phyloP scores from a whole-genome alignment of 2,113 vertebrate species.

The Emydura subglobosa region DNA sequence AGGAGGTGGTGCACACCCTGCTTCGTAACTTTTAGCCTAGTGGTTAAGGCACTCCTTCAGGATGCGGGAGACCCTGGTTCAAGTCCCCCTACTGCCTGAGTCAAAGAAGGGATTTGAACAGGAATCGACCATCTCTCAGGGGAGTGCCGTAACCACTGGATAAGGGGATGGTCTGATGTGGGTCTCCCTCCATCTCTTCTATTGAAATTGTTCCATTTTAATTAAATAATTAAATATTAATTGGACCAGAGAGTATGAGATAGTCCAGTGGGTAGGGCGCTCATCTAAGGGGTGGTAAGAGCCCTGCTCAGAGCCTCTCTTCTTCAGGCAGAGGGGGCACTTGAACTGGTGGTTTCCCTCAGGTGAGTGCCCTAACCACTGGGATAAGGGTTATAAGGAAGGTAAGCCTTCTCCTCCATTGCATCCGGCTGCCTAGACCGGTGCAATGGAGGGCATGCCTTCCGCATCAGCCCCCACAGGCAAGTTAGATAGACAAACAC shows the following conservation, averaged over 20 bases:
- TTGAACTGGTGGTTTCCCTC: neutral
- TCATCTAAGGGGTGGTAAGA: neutral
- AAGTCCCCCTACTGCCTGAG: neutral
- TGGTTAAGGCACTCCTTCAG: neutral
- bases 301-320: neutral
- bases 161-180: neutral
- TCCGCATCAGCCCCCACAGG: too few relatives aligned
- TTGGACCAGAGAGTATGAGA: neutral
- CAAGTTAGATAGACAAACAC: too few relatives aligned
- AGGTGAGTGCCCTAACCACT: neutral
- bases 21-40: neutral
- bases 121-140: neutral
- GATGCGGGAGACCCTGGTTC: neutral
- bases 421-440: too few relatives aligned
- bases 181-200: neutral
- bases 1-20: too few relatives aligned
- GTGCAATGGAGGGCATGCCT: too few relatives aligned
- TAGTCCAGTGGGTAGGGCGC: neutral
- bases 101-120: neutral
- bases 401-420: too few relatives aligned
- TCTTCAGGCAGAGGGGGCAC: neutral
- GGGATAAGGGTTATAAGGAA: too few relatives aligned
- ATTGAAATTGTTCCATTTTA: neutral
- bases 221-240: neutral
- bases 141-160: neutral